These are phyloP conservation scores for Castor canadensis DNA, from an alignment of 2,113 vertebrate species.

Conservation along the genomic window DNA sequence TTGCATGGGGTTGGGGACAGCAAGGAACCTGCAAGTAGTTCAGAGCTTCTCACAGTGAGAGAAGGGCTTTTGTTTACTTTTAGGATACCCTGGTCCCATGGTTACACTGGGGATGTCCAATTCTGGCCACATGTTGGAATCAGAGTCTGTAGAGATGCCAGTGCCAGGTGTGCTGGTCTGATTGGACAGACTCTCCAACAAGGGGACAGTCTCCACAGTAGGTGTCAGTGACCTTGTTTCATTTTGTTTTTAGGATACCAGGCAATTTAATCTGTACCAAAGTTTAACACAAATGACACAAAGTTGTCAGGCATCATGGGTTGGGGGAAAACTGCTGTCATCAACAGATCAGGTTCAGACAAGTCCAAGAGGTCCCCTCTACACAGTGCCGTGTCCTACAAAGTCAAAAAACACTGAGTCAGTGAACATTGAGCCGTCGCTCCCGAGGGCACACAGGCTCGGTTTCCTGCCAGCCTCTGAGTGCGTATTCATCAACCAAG, in stretches of 20 bases:
- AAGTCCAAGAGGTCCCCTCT: fast-evolving
- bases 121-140: no score
- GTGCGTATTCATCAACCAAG: neutral
- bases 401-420: no score
- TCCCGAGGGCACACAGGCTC: neutral
- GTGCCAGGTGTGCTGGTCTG: fast-evolving
- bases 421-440: fast-evolving
- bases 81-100: neutral
- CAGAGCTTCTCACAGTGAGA: no score
- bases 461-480: fast-evolving
- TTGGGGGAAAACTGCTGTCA: neutral
- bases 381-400: fast-evolving
- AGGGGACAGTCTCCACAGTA: fast-evolving
- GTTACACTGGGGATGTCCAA: no score
- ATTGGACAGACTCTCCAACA: neutral
- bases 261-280: neutral
- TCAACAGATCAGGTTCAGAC: no score
- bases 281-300: neutral
- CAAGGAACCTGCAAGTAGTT: no score
- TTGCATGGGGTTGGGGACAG: no score
- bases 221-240: neutral
- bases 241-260: neutral
- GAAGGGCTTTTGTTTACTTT: fast-evolving
- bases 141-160: no score
- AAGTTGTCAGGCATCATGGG: neutral